These are phyloP conservation scores for Engystomops pustulosus DNA, from an alignment of 2,113 vertebrate genomes.

Conservation along the genomic window DNA sequence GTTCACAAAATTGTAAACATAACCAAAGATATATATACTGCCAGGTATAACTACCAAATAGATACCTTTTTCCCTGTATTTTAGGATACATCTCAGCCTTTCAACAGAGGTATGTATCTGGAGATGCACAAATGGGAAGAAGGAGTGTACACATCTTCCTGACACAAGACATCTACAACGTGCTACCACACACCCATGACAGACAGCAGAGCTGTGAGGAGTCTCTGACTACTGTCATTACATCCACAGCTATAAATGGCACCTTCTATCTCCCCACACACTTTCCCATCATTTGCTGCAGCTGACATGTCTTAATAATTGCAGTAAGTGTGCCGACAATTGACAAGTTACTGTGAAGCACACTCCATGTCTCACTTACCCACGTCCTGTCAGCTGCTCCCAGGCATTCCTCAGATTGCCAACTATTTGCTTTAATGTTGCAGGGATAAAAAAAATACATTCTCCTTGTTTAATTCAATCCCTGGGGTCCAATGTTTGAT, in stretches of 20 bases:
- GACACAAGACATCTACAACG: too few relatives aligned
- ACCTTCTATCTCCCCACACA: neutral
- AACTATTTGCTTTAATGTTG: neutral
- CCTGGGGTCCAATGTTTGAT: neutral
- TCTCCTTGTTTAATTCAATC: neutral
- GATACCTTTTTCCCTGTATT: too few relatives aligned
- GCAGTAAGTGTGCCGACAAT: neutral
- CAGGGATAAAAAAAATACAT: neutral
- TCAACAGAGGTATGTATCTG: too few relatives aligned
- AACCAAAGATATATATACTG: too few relatives aligned
- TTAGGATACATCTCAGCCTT: too few relatives aligned
- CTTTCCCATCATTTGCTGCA: slow-evolving; percentile 4
- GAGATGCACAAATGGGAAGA: too few relatives aligned
- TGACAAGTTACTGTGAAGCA: neutral
- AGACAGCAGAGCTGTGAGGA: neutral
- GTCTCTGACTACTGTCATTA: neutral
- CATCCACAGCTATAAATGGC: neutral
- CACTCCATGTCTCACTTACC: slow-evolving; percentile 17
- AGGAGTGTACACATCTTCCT: neutral
- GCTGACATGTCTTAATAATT: neutral
- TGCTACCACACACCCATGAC: neutral
- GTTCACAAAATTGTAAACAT: too few relatives aligned
- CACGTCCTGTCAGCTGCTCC: slow-evolving; percentile 29
- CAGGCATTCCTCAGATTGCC: neutral
- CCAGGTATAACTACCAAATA: too few relatives aligned